phyloP scores from a whole-genome alignment of 2,797 vertebrate species.

The Macropus fuliginosus region DNA sequence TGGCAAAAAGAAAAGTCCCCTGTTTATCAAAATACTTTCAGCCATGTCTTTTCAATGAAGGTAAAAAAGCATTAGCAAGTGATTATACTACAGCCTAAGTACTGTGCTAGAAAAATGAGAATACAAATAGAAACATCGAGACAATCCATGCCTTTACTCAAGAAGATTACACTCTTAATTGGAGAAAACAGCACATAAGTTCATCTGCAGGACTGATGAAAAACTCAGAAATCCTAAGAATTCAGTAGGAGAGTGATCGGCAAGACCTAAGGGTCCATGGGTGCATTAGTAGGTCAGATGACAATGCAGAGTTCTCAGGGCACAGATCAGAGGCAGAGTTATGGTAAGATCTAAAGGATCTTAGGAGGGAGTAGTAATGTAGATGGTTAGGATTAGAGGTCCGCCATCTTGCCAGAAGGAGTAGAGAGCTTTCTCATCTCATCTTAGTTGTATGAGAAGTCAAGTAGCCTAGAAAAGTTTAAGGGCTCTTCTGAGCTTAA shows the following conservation, averaged over 20 bases:
- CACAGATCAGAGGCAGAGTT: background rate
- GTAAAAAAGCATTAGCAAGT: background rate
- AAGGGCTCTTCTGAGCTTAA: background rate
- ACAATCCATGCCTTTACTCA: background rate
- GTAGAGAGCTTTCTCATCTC: background rate
- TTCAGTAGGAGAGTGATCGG: background rate
- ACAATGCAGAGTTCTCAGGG: background rate
- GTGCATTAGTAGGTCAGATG: background rate
- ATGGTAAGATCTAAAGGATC: background rate
- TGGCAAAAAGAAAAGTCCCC: background rate
- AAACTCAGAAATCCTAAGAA: background rate
- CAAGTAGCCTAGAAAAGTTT: background rate
- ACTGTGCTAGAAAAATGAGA: background rate
- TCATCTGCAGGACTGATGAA: background rate
- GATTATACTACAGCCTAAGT: background rate
- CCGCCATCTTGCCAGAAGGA: background rate
- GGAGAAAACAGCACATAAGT: background rate
- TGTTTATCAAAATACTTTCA: background rate
- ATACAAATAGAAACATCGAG: background rate
- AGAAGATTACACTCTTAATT: background rate
- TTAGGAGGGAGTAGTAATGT: background rate
- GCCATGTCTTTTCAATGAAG: background rate
- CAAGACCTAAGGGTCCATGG: background rate
- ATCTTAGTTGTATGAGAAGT: background rate
- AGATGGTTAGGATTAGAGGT: background rate